phyloP scores from a whole-genome alignment of 2,888 invertebrate species.

The Zootermopsis nevadensis region DNA sequence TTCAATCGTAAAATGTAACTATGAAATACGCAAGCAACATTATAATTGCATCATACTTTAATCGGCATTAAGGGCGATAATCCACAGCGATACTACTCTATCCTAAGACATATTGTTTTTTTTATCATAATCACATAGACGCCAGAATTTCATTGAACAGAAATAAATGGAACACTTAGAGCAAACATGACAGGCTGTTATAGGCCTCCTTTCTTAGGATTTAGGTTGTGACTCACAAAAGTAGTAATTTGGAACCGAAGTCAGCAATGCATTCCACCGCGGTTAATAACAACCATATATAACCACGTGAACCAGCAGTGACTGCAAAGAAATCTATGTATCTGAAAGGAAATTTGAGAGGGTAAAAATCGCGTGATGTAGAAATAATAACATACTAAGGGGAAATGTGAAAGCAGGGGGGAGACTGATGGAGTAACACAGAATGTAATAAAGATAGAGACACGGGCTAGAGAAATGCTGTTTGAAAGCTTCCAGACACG shows the following conservation, averaged over 20 bases:
- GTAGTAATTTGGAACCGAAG: background rate
- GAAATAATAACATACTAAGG: slow-evolving; percentile 4
- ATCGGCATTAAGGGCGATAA: too few species aligned
- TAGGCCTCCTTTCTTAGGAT: too few species aligned
- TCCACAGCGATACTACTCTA: too few species aligned
- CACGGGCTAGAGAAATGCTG: background rate
- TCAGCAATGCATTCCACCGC: background rate
- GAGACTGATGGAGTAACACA: background rate
- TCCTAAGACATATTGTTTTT: too few species aligned
- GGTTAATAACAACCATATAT: background rate
- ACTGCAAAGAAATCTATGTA: background rate
- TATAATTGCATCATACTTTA: too few species aligned
- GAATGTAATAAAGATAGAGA: slow-evolving; percentile 13
- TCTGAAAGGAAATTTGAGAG: background rate
- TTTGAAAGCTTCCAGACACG: background rate
- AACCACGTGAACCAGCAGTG: background rate
- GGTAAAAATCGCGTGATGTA: slow-evolving; percentile 20
- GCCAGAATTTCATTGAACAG: too few species aligned
- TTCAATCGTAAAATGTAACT: too few species aligned
- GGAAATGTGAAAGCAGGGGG: background rate
- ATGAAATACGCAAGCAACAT: too few species aligned
- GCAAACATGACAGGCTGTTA: too few species aligned
- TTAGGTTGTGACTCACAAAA: background rate
- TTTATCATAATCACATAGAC: too few species aligned
- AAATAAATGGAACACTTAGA: too few species aligned